phyloP scores from a whole-genome alignment of 1,140 invertebrate species.

The Pseudomyrmex concolor region DNA sequence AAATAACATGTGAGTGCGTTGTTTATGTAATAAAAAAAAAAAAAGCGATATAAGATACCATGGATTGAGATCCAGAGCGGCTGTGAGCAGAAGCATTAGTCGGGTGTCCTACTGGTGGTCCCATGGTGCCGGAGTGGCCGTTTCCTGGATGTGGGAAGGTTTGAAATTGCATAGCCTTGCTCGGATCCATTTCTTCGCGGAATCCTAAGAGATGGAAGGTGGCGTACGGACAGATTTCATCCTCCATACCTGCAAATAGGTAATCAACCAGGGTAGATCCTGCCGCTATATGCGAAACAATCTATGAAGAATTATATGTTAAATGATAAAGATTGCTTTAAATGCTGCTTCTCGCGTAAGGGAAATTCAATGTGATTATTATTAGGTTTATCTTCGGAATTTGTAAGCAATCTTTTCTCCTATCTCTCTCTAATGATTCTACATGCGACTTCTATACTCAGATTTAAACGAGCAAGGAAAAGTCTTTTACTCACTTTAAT shows the following conservation, averaged over 20 bases:
- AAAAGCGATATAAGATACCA: conserved; percentile 86
- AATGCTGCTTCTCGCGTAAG: neutral
- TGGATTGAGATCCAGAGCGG: conserved; percentile 93
- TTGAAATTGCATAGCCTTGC: conserved; percentile 94
- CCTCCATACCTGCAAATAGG: conserved; percentile 91
- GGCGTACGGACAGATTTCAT: conserved; percentile 97
- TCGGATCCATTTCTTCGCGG: conserved; percentile 97
- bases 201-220: conserved; percentile 97
- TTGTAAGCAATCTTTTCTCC: conserved; percentile 15
- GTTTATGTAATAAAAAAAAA: neutral
- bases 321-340: conserved; percentile 39
- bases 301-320: conserved; percentile 35
- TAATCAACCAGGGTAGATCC: conserved; percentile 80
- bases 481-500: conserved; percentile 40
- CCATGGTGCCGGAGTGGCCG: conserved; percentile 91
- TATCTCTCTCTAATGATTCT: neutral
- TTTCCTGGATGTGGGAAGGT: conserved; percentile 94
- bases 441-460: conserved; percentile 10
- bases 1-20: neutral
- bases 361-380: neutral
- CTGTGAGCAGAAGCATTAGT: conserved; percentile 90
- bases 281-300: conserved; percentile 53
- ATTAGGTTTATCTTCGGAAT: neutral
- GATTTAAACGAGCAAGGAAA: conserved; percentile 13
- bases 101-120: conserved; percentile 88